phyloP scores from a whole-genome alignment of 2,113 vertebrate genomes.

The Protobothrops flavoviridis region DNA sequence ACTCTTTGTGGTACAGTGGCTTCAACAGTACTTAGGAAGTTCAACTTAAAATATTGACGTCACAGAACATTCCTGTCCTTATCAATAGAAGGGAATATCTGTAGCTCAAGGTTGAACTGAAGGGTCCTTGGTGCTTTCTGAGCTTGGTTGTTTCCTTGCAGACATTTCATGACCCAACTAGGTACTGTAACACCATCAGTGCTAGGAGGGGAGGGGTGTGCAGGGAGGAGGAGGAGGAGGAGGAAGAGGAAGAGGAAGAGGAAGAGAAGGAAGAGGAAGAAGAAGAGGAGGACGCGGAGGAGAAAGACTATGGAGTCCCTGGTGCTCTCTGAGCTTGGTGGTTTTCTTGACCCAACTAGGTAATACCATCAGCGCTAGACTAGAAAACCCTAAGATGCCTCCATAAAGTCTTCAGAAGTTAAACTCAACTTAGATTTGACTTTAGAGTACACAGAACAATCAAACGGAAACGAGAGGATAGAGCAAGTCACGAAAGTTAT shows the following conservation, averaged over 20 bases:
- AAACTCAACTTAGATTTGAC: background rate
- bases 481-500: background rate
- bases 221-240: too few relatives aligned
- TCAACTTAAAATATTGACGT: background rate
- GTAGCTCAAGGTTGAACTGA: background rate
- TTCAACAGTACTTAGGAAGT: constrained; percentile 33
- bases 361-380: background rate
- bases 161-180: background rate
- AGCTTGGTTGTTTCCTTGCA: background rate
- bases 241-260: too few relatives aligned
- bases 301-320: background rate
- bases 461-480: constrained; percentile 38
- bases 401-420: background rate
- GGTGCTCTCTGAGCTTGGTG: background rate
- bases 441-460: background rate
- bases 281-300: too few relatives aligned
- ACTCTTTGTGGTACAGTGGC: constrained; percentile 20
- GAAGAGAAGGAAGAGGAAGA: too few relatives aligned
- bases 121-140: background rate
- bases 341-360: background rate
- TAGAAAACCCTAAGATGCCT: background rate
- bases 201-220: background rate
- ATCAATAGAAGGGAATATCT: background rate
- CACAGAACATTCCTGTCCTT: background rate
- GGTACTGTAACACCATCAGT: background rate